These are phyloP conservation scores for Melieria crassipennis DNA, from an alignment of 2,888 invertebrate species.

Conservation along the genomic window DNA sequence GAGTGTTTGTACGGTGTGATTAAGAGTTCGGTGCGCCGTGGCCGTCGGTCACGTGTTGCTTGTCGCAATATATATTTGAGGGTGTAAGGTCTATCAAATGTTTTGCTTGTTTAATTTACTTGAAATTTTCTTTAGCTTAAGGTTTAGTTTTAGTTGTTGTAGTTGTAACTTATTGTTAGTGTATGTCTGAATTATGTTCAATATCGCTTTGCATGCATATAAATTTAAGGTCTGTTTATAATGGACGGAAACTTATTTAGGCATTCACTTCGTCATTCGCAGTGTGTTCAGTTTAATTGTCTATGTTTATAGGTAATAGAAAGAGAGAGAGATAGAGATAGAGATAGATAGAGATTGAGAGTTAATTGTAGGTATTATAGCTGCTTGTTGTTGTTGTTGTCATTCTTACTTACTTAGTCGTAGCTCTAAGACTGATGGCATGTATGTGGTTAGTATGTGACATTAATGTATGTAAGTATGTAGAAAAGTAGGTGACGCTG, in stretches of 20 bases:
- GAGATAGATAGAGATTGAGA: too few species aligned
- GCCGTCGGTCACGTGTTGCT: too few species aligned
- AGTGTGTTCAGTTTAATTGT: too few species aligned
- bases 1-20: too few species aligned
- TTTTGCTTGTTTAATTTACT: too few species aligned
- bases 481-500: conserved; percentile 6
- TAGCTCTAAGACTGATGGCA: neutral
- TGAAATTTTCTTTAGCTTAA: neutral
- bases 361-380: too few species aligned
- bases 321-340: too few species aligned
- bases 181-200: conserved; percentile 27
- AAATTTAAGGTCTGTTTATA: conserved; percentile 66
- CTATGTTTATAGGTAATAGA: too few species aligned
- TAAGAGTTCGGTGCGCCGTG: too few species aligned
- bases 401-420: conserved; percentile 1
- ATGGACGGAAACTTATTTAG: conserved; percentile 66
- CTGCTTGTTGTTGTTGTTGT: too few species aligned
- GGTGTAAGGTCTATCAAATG: too few species aligned
- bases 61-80: too few species aligned
- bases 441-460: conserved; percentile 1
- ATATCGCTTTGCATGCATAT: conserved; percentile 53
- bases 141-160: conserved; percentile 8
- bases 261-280: conserved; percentile 45
- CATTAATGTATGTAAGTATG: conserved; percentile 7
- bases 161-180: neutral